Evolutionary conservation across 2,113 vertebrate species (phyloP), one percentile per base, ranked within the genome.

Genomic region (Carlito syrichta): DNA sequence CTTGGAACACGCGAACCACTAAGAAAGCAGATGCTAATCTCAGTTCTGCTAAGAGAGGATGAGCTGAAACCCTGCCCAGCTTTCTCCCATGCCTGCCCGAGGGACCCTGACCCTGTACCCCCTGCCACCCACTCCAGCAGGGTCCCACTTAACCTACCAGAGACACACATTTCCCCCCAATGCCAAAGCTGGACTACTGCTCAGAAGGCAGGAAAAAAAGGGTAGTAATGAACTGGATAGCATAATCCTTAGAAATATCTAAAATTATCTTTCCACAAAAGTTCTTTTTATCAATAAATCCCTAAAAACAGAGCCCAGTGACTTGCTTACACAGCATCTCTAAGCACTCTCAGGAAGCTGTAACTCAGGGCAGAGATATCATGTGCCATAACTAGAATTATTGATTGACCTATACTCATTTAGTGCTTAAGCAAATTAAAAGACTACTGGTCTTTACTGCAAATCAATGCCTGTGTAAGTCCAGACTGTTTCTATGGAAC

Each of bases 391-490:
- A 27, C 76, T 50, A 48, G 77, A 60, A 91, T 45, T 69, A 73
- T 0, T 56, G 58, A 82, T 10, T 22, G 30, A 48, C n/a, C 40
- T 45, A 60, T 5, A 77, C 20, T 82, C n/a, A 22, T 73, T 93
- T n/a, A 74, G 54, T 43, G 85, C 25, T 27, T 71, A 54, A 17
- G 35, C 48, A 86, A 95, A 98, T 91, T 91, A 94, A 92, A 96
- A 91, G 86, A 91, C 48, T 76, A 60, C 82, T 86, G 17, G 73
- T 83, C 78, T 89, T 74, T 68, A 78, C 13, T 68, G 54, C 82
- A 91, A 97, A 93, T 85, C 82, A 62, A 35, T 58, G 23, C 66
- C 78, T 93, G 30, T 66, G 93, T 86, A 94, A 60, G 38, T 82
- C 56, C 4, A 6, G 32, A 89, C 56, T 77, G 78, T 86, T 77